Evolutionary conservation across 2,113 vertebrate genomes (phyloP).

Genomic region (Psophia crepitans): DNA sequence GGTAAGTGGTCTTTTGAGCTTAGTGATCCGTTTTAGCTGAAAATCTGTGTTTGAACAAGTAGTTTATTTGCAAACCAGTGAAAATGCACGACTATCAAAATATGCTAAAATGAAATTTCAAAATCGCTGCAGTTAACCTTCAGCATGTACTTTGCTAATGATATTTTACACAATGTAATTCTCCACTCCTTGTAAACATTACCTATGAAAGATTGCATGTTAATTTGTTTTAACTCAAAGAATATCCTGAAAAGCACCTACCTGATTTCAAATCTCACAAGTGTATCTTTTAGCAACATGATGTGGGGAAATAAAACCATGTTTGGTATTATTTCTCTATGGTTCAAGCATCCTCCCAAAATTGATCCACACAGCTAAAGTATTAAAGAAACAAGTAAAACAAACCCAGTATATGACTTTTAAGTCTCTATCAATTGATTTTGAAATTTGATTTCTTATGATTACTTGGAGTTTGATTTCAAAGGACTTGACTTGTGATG

Average conservation of each 20-base stretch:
- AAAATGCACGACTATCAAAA: background rate
- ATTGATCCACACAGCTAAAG: background rate
- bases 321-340: slow-evolving; percentile 43
- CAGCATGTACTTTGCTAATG: slow-evolving; percentile 30
- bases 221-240: slow-evolving; percentile 56
- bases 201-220: slow-evolving; percentile 29
- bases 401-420: background rate
- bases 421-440: background rate
- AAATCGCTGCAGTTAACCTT: slow-evolving; percentile 34
- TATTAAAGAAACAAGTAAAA: background rate
- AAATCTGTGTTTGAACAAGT: background rate
- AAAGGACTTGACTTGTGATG: slow-evolving; percentile 62
- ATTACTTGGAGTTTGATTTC: slow-evolving; percentile 62
- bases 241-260: slow-evolving; percentile 55
- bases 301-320: slow-evolving; percentile 4
- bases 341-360: background rate
- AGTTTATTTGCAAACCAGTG: slow-evolving; percentile 71
- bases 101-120: slow-evolving; percentile 54
- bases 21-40: background rate
- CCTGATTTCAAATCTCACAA: slow-evolving; percentile 52
- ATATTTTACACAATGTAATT: background rate
- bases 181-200: slow-evolving; percentile 14
- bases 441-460: slow-evolving; percentile 53
- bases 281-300: background rate
- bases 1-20: slow-evolving; percentile 81